Evolutionary conservation across 2,888 invertebrate species (phyloP), one percentile per base, ranked within the genome.

Genomic region (Cantharis lateralis): DNA sequence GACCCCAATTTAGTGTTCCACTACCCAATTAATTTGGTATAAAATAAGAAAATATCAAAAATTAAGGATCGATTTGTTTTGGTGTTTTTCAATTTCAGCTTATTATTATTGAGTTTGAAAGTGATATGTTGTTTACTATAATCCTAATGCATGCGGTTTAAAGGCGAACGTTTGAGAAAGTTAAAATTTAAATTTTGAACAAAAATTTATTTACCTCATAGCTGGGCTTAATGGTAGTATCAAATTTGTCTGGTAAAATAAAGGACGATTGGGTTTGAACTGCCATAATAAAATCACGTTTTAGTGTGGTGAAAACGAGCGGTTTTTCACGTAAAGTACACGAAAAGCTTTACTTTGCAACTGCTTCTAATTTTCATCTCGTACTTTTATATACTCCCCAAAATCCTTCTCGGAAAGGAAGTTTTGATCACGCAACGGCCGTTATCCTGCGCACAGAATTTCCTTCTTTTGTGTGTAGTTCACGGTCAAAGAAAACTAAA

Each of bases 221-320:
- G 48, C 82, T 82, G 64, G 80, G 80, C 77, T 86, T 85, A 64
- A 81, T 82, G 69, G 86, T 79, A 72, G 84, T 85, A 71, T 85
- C 84, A 70, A 86, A 86, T 78, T 85, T 86, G 68, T 84, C 83
- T 10, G 83, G 81, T 20, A 86, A 79, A n/a, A 82, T 81, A 74
- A 82, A 83, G 68, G 81, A 75, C 15, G 82, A 74, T 70, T 82
- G 83, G 76, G 82, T 83, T 76, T 84, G 84, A 72, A 85, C 81
- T 62, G 86, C 83, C 86, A 86, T 66, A 66, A 20, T 66, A n/a
- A 16, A 18, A 64, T 20, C 18, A 15, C 20, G 64, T 15, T 64
- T 64, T 64, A 20, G 4, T 64, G 5, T 15, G 20, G 15, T 10
- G 70, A 48, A 48, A 48, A 48, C 7, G 48, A 48, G 48, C 48